phyloP scores from a whole-genome alignment of 2,113 vertebrate species.

The Pandion haliaetus region DNA sequence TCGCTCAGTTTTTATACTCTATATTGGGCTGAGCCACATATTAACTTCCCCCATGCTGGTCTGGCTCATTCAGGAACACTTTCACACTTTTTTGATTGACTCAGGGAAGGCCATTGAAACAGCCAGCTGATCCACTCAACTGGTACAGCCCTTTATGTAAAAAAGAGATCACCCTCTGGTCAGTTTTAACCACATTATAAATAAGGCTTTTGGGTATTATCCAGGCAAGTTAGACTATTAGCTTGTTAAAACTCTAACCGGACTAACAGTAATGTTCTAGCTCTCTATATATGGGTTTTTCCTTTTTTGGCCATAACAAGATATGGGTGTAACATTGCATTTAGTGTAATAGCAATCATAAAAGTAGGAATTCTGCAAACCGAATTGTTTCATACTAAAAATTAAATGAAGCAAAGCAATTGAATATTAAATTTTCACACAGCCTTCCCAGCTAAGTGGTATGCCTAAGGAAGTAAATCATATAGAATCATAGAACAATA shows the following conservation, averaged over 20 bases:
- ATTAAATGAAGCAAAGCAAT: background rate
- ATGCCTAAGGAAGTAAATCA: background rate
- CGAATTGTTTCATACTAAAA: background rate
- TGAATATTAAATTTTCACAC: background rate
- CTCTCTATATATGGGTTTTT: background rate
- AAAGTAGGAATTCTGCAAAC: background rate
- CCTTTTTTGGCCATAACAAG: background rate
- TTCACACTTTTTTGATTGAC: background rate
- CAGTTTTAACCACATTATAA: background rate
- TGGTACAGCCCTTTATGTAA: background rate
- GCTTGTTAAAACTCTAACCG: background rate
- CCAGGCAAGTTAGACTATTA: background rate
- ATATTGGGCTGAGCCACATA: rapidly evolving
- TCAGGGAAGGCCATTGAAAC: background rate
- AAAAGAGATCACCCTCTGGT: background rate
- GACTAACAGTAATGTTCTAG: background rate
- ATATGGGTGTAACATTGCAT: background rate
- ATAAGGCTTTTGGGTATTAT: background rate
- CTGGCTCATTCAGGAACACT: background rate
- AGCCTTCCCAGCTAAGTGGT: background rate
- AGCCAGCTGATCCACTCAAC: background rate
- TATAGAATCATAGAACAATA: no score
- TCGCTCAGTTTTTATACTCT: background rate
- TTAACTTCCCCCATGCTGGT: background rate
- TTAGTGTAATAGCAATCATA: background rate